Base-by-base conservation (phyloP, 1,140 invertebrate species). In the Ceratitis capitata region DNA sequence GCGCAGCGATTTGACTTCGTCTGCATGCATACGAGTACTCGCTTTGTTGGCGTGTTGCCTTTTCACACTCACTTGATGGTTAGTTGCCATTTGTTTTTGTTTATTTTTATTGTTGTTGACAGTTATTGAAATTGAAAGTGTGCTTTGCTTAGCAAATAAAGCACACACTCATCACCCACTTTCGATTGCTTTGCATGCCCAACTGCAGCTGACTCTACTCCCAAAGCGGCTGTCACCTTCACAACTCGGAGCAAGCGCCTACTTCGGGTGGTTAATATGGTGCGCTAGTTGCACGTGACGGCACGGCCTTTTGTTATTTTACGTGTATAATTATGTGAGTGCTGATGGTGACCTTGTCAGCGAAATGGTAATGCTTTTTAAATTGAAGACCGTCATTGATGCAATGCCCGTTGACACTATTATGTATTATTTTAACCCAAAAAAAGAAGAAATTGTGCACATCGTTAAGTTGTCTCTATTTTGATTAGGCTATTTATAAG, bases 121-220 rank as follows among this genome's bases (percentile, higher is more conserved):
- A 42, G 69, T 35, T 23, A 45, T 78, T 26, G 39, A 78, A 78
- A 78, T 14, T 42, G 42, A 78, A 45, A 78, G 69, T 78, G n/a
- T 6, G n/a, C 19, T 45, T 78, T 78, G 35, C 9, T 47, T 45
- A 23, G 39, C 42, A 78, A 26, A 42, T 78, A 39, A 78, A 47
- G 69, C 35, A 78, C 19, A 78, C n/a, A 4, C 56, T 16, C 23
- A 12, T 23, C 12, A 78, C 39, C 39, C n/a, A 78, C 69, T 78
- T 78, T 69, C 61, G 61, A 19, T 35, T 6, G 61, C 61, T 69
- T 78, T 78, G 69, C 69, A 78, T 78, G 39, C 69, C 69, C 39
- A 78, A 78, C 39, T 78, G 39, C 39, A 23, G 39, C 35, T 19
- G 45, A 78, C 45, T 78, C 45, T 45, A 45, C n/a, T n/a, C n/a